Evolutionary conservation across 2,113 vertebrate genomes (phyloP), one percentile per base, ranked within the genome.

Genomic region (Saiga tatarica): DNA sequence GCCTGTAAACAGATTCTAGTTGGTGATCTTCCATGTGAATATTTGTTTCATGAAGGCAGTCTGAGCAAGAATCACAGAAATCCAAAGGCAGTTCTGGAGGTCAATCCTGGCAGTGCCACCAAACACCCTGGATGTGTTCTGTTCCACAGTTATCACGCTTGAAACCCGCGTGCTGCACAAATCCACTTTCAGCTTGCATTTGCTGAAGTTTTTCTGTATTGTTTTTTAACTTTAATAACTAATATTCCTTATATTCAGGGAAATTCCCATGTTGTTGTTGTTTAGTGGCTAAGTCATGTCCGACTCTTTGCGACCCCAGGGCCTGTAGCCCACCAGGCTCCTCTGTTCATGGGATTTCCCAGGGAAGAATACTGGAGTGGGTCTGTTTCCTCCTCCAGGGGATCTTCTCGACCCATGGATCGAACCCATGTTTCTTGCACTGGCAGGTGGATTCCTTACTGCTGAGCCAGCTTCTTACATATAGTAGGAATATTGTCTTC

Each of bases 101-200:
- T 98, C 99, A 99, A 47, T 99, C 99, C 96, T 99, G 99, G 98
- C 99, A 99, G 98, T 99, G 99, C 99, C 99, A 99, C 97, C 99
- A 98, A 83, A 99, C 99, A 0, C 99, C 99, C 98, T 99, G 99
- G 98, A 99, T 99, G 15, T 99, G 99, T 89, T 99, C 99, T 74
- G 98, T 98, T 33, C 99, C 99, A 92, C 99, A 99, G 97, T 99
- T 98, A 89, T 99, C 99, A 89, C 99, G 99, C 99, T 99, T 99
- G 98, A 99, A 99, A 94, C 99, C 99, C 28, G 99, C 50, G 6
- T 99, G 99, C 95, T 99, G 99, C 28, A 99, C 98, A 97, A 99
- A 99, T 5, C 98, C 98, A 98, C 99, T 99, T 97, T 99, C 99
- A 57, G 99, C 99, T 87, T 99, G 99, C 98, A 99, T 99, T 97